Evolutionary conservation across 1,140 invertebrate species (phyloP).

Genomic region (Drosophila sp.): DNA sequence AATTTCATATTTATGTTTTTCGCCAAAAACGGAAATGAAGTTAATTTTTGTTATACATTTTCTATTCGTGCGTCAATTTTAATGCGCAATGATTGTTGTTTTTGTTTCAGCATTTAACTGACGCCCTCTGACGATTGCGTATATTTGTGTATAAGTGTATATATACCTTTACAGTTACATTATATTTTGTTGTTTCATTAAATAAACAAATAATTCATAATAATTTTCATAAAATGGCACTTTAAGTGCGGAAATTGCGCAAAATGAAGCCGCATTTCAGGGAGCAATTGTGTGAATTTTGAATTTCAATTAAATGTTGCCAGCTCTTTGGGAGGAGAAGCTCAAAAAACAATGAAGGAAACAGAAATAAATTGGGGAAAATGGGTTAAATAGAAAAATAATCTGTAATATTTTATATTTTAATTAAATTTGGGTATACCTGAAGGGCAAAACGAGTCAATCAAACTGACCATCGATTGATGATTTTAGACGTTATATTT

Average conservation of each 20-base stretch:
- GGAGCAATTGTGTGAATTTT: slow-evolving; percentile 21
- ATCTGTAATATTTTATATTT: neutral
- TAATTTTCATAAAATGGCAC: slow-evolving; percentile 64
- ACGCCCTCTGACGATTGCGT: neutral
- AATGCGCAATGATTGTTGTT: slow-evolving; percentile 41
- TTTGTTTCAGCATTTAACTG: slow-evolving; percentile 21
- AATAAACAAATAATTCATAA: slow-evolving; percentile 58
- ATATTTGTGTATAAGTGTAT: neutral
- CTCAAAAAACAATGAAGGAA: neutral
- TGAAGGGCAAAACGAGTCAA: too few species aligned
- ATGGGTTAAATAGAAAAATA: neutral
- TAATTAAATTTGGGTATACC: too few species aligned
- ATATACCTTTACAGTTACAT: slow-evolving; percentile 15
- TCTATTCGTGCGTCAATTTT: slow-evolving; percentile 61
- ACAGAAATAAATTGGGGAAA: neutral
- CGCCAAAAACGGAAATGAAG: slow-evolving; percentile 52
- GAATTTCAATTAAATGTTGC: slow-evolving; percentile 14
- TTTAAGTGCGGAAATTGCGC: slow-evolving; percentile 61
- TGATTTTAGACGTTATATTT: too few species aligned
- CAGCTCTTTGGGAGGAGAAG: neutral
- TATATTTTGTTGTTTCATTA: slow-evolving; percentile 43
- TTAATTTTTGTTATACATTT: slow-evolving; percentile 59
- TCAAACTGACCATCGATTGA: too few species aligned
- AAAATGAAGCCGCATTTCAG: slow-evolving; percentile 44
- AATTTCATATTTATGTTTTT: slow-evolving; percentile 52